phyloP scores from a whole-genome alignment of 2,888 invertebrate species.

The Ypsolopha scabrella region DNA sequence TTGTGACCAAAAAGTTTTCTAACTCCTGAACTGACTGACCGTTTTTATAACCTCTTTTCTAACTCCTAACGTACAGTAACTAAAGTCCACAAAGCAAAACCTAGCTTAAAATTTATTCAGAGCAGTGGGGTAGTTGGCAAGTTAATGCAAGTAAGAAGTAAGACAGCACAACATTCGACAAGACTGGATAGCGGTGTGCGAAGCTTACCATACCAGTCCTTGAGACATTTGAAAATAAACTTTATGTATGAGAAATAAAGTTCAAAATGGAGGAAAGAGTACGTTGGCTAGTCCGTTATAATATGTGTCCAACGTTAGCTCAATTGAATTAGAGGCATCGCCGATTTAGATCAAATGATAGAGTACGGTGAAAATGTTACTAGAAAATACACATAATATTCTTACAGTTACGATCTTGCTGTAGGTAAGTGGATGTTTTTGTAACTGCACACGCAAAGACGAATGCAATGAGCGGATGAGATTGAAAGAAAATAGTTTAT shows the following conservation, averaged over 20 bases:
- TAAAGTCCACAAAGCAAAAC: too few species aligned
- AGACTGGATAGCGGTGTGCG: constrained; percentile 24
- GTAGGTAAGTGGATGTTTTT: not conserved
- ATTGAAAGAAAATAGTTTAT: too few species aligned
- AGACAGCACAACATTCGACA: too few species aligned
- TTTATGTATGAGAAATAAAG: too few species aligned
- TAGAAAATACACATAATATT: not conserved
- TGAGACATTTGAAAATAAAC: not conserved
- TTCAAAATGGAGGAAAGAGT: not conserved
- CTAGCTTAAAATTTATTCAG: constrained; percentile 13
- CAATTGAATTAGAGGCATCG: not conserved
- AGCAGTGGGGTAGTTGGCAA: constrained; percentile 32
- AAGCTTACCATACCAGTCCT: constrained; percentile 2
- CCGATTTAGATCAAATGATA: not conserved
- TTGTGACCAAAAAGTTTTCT: too few species aligned
- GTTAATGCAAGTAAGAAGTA: constrained; percentile 14
- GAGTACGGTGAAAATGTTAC: too few species aligned
- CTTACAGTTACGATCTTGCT: not conserved
- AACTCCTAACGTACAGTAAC: too few species aligned
- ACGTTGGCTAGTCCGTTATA: not conserved
- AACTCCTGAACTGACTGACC: too few species aligned
- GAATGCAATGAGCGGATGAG: not conserved
- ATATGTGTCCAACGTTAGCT: not conserved
- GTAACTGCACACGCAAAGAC: not conserved
- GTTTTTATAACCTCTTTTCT: too few species aligned